Percentiles rank a stretch among this genome's conserved stretches.
Evolutionary conservation across 2,797 vertebrate species (phyloP).

Genomic region (Peromyscus nudipes): DNA sequence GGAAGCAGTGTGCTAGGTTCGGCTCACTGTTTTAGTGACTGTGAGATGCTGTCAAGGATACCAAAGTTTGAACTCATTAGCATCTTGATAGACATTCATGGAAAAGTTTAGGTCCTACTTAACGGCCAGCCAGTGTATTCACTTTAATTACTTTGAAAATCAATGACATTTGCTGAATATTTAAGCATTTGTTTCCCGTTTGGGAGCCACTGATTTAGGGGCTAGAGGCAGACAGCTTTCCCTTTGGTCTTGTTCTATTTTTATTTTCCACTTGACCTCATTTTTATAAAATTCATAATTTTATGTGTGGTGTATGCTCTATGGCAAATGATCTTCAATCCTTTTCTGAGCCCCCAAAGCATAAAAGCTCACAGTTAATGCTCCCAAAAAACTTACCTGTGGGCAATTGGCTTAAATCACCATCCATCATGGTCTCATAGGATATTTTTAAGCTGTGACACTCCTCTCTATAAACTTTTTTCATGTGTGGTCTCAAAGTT

Average conservation of each 20-base stretch:
- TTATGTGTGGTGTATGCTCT: neutral
- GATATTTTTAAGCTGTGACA: neutral
- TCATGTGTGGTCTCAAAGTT: neutral
- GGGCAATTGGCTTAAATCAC: neutral
- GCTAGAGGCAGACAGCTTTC: neutral
- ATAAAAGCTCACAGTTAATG: neutral
- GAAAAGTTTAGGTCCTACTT: neutral
- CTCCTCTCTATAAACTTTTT: neutral
- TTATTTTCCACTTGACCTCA: constrained; percentile 44
- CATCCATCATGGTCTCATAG: neutral
- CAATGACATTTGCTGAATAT: neutral
- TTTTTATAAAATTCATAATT: constrained; percentile 37
- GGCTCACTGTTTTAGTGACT: neutral
- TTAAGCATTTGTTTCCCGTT: neutral
- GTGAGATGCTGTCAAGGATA: neutral
- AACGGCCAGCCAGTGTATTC: neutral
- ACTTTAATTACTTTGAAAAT: constrained; percentile 24
- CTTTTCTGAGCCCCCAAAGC: neutral
- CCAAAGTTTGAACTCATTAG: neutral
- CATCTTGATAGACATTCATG: neutral
- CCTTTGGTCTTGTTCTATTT: neutral
- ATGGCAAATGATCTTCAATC: neutral
- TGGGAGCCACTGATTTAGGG: neutral
- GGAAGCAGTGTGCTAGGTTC: neutral
- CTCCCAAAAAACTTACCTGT: neutral